phyloP scores from a whole-genome alignment of 2,113 vertebrate genomes.

The Montifringilla adamsi region DNA sequence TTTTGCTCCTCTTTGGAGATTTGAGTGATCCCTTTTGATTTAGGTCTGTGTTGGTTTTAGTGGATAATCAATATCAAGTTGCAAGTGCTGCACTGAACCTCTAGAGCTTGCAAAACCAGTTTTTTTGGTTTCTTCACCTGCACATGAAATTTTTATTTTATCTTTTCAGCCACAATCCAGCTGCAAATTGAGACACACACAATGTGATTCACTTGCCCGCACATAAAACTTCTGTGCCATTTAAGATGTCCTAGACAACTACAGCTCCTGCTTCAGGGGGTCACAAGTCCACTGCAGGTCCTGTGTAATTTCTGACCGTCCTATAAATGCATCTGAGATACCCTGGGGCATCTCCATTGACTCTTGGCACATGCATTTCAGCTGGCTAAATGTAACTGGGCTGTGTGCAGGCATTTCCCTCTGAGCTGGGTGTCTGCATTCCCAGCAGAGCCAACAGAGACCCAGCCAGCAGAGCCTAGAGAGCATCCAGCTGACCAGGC shows the following conservation, averaged over 20 bases:
- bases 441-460: not conserved
- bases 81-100: not conserved
- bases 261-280: not conserved
- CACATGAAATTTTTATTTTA: not conserved
- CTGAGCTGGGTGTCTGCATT: not conserved
- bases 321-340: not conserved
- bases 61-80: not conserved
- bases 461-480: not conserved
- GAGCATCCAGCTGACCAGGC: not conserved
- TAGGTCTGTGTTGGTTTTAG: not conserved
- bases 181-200: not conserved
- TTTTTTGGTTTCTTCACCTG: not conserved
- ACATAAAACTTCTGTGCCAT: not conserved
- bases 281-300: not conserved
- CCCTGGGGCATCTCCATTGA: not conserved
- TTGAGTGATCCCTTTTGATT: not conserved
- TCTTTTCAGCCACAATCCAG: not conserved
- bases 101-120: not conserved
- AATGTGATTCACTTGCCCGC: not conserved
- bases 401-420: not conserved
- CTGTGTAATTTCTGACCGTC: not conserved
- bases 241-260: not conserved
- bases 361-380: not conserved
- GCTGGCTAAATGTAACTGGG: not conserved
- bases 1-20: not conserved